A percentile compares a stretch with the other conserved stretches of the same genome.
phyloP scores from a whole-genome alignment of 2,113 vertebrate genomes.

The Crypturellus undulatus region DNA sequence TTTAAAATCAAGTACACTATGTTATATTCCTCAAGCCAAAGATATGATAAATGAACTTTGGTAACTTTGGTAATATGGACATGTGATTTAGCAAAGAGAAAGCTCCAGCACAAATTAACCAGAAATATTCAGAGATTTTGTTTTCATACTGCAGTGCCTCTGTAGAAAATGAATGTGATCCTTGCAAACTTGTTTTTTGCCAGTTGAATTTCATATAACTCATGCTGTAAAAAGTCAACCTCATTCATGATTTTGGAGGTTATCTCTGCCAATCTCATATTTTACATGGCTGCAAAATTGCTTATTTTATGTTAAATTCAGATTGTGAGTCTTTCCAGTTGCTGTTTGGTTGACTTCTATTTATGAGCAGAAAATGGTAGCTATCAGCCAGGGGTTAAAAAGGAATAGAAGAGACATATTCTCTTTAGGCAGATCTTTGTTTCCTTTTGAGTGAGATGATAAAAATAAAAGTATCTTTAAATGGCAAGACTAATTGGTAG shows the following conservation, averaged over 20 bases:
- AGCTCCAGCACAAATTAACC: neutral
- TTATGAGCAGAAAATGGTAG: neutral
- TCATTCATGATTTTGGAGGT: neutral
- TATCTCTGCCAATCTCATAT: neutral
- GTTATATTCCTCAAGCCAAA: neutral
- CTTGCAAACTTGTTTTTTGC: neutral
- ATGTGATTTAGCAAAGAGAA: neutral
- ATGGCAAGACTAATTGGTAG: neutral
- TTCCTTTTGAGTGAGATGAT: neutral
- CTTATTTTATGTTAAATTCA: neutral
- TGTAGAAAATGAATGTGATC: neutral
- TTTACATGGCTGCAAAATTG: neutral
- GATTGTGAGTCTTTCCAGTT: neutral
- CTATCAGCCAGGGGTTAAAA: neutral
- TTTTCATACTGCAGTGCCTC: neutral
- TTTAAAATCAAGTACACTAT: neutral
- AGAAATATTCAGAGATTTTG: neutral
- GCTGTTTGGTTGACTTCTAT: neutral
- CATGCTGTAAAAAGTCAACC: neutral
- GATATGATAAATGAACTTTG: neutral
- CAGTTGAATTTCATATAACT: neutral
- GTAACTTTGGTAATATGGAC: neutral
- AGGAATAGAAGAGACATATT: neutral
- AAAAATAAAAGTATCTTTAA: neutral
- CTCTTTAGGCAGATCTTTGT: neutral